Conservation (phyloP, 2,888 invertebrate species). For the Drosophila affinis region DNA sequence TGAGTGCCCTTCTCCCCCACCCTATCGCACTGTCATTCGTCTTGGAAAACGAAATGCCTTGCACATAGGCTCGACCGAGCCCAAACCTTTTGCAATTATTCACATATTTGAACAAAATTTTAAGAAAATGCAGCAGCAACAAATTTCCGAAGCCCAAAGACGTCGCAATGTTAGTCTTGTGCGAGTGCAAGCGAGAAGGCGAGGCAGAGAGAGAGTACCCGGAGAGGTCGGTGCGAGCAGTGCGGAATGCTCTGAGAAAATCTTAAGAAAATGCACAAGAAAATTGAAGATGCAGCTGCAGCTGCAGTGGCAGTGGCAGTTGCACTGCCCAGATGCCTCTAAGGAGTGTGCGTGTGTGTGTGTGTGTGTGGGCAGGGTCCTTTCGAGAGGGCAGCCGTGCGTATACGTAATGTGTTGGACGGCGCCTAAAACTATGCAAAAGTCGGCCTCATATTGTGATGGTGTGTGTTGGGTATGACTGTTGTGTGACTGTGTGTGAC, state of each 20-base stretch:
- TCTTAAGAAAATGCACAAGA: constrained; percentile 77
- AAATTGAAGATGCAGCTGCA: constrained; percentile 58
- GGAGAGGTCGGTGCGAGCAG: constrained; percentile 36
- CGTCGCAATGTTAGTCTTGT: constrained; percentile 40
- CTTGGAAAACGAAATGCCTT: constrained; percentile 52
- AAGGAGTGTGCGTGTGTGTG: neutral
- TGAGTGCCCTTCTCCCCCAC: neutral
- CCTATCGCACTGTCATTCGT: neutral
- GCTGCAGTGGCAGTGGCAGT: constrained; percentile 44
- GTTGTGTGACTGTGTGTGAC: constrained; percentile 16
- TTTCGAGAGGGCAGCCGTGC: constrained; percentile 47
- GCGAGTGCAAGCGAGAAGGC: constrained; percentile 58
- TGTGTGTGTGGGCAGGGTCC: constrained; percentile 13
- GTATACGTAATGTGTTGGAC: constrained; percentile 66
- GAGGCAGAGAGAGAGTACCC: neutral
- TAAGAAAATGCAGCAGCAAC: constrained; percentile 79
- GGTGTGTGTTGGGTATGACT: constrained; percentile 14
- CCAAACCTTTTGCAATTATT: constrained; percentile 67
- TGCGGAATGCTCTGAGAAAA: constrained; percentile 42
- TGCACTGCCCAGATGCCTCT: constrained; percentile 13
- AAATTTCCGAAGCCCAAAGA: constrained; percentile 69
- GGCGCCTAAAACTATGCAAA: constrained; percentile 70
- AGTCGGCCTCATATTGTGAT: constrained; percentile 40
- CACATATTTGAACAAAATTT: constrained; percentile 78
- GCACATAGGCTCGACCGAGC: constrained; percentile 50